phyloP scores from a whole-genome alignment of 2,797 vertebrate genomes.

The Botia kubotai region DNA sequence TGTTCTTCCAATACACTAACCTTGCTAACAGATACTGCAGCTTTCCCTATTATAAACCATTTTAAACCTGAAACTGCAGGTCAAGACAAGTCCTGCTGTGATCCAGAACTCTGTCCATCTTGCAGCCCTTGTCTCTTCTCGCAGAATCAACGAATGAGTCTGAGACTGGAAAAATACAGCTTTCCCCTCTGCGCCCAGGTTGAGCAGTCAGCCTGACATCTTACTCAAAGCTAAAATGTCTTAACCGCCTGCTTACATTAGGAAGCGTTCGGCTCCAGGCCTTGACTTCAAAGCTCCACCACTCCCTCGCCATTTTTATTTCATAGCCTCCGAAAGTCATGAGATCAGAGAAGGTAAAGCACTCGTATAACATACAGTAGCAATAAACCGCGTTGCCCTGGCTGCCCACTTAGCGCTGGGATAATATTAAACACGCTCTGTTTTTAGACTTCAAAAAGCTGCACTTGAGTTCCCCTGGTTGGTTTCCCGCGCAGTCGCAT shows the following conservation, averaged over 20 bases:
- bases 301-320: conserved; percentile 47
- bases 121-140: neutral
- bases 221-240: conserved; percentile 28
- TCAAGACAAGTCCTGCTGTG: neutral
- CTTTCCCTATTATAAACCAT: too few species aligned
- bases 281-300: conserved; percentile 10
- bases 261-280: conserved; percentile 28
- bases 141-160: neutral
- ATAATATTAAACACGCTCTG: conserved; percentile 51
- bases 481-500: conserved; percentile 19
- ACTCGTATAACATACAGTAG: conserved; percentile 24
- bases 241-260: conserved; percentile 1
- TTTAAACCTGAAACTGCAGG: neutral
- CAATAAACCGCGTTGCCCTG: conserved; percentile 25
- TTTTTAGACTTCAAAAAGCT: conserved; percentile 55
- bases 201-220: conserved; percentile 23
- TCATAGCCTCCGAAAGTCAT: conserved; percentile 40
- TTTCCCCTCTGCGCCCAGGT: neutral
- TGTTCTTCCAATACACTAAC: neutral
- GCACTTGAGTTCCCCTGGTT: conserved; percentile 35
- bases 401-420: conserved; percentile 38
- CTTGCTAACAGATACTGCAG: neutral
- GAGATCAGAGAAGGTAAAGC: conserved; percentile 32
- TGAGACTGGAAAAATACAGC: conserved; percentile 7
- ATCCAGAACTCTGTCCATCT: neutral